phyloP scores from a whole-genome alignment of 2,113 vertebrate species.

The Zosterops pallidus region DNA sequence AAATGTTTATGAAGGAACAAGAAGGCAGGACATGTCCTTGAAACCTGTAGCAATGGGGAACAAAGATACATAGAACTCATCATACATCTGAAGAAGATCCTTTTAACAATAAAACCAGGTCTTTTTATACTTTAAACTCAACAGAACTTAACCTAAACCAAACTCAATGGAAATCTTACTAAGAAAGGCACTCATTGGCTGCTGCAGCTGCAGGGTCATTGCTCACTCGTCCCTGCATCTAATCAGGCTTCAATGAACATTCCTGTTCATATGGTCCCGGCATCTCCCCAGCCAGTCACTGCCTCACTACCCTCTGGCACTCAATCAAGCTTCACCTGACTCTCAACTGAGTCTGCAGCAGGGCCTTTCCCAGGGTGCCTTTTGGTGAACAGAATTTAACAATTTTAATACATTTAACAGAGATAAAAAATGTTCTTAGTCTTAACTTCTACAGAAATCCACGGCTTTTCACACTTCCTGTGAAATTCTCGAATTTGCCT shows the following conservation, averaged over 20 bases:
- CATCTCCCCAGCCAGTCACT: neutral
- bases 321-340: accelerated
- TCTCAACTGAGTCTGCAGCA: neutral
- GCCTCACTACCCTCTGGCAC: neutral
- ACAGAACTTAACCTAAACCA: too few species aligned
- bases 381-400: neutral
- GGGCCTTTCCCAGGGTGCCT: too few species aligned
- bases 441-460: too few species aligned
- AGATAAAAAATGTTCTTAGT: neutral
- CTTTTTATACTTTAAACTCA: neutral
- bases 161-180: neutral
- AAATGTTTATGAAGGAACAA: neutral
- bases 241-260: too few species aligned
- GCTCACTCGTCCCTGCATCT: accelerated
- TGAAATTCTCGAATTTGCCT: neutral
- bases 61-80: neutral
- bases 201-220: accelerated
- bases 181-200: neutral
- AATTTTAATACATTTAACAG: neutral
- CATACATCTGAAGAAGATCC: neutral
- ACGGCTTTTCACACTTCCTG: neutral
- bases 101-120: too few species aligned
- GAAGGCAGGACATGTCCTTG: neutral
- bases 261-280: too few species aligned
- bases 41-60: neutral